Conservation (phyloP, 2,113 vertebrate genomes). For the Poecile atricapillus region DNA sequence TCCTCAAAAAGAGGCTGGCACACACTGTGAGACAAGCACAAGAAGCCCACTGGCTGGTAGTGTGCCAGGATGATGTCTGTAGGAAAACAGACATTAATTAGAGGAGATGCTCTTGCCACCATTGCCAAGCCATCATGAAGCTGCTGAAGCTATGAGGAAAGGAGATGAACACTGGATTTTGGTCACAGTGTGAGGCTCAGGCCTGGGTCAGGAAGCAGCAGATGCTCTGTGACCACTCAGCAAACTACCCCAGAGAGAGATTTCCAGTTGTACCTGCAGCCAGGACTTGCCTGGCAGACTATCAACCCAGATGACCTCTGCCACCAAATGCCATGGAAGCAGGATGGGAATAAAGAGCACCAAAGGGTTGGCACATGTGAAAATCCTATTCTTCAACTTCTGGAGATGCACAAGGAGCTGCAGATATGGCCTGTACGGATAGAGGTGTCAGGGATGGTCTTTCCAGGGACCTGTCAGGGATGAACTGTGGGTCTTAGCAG, state of each 20-base stretch:
- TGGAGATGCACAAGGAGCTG: background rate
- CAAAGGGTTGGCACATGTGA: rapidly evolving
- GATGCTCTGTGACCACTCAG: background rate
- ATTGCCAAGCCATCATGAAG: background rate
- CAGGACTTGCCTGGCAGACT: background rate
- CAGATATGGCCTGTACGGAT: background rate
- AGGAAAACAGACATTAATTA: background rate
- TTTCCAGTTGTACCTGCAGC: background rate
- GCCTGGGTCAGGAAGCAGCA: background rate
- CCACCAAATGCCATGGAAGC: background rate
- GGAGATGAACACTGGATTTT: background rate
- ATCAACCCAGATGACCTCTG: background rate
- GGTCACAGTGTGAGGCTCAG: background rate
- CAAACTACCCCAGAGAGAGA: background rate
- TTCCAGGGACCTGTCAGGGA: background rate
- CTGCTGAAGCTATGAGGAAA: background rate
- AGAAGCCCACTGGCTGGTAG: constrained; percentile 89
- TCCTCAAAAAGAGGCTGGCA: constrained; percentile 90
- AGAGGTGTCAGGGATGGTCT: background rate
- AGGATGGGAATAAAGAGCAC: background rate
- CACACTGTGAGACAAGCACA: constrained; percentile 83
- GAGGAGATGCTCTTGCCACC: background rate
- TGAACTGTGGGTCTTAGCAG: background rate
- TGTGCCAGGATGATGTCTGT: constrained; percentile 88
- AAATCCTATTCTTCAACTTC: background rate